These are phyloP conservation scores for Odontocerum albicorne DNA, from an alignment of 2,888 invertebrate species.

Conservation along the genomic window DNA sequence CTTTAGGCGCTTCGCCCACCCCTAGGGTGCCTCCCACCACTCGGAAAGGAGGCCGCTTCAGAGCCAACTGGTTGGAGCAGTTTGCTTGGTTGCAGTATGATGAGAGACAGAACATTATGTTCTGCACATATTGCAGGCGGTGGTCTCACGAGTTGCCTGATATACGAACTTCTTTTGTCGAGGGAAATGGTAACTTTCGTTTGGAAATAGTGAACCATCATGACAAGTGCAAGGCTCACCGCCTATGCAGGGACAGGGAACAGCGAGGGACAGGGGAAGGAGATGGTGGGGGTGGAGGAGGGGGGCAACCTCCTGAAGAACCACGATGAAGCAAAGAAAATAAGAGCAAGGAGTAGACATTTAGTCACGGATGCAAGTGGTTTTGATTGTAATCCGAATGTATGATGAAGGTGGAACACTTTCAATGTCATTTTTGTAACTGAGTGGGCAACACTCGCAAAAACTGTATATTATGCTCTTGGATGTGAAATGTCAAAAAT, in stretches of 20 bases:
- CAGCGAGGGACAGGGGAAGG: slow-evolving; percentile 38
- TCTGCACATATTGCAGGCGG: slow-evolving; percentile 71
- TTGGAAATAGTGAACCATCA: slow-evolving; percentile 79
- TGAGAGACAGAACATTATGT: slow-evolving; percentile 68
- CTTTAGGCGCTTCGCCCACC: slow-evolving; percentile 42
- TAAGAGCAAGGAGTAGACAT: too few relatives aligned
- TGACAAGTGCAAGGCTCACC: slow-evolving; percentile 76
- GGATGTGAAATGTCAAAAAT: neutral
- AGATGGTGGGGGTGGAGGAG: slow-evolving; percentile 7
- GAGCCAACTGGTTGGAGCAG: slow-evolving; percentile 66
- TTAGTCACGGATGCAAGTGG: too few relatives aligned
- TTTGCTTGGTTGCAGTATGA: slow-evolving; percentile 77
- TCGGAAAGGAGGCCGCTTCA: slow-evolving; percentile 67
- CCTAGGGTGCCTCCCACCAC: slow-evolving; percentile 36
- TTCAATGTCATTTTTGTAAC: too few relatives aligned
- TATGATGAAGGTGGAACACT: too few relatives aligned
- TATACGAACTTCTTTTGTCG: slow-evolving; percentile 77
- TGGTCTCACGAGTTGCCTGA: slow-evolving; percentile 72
- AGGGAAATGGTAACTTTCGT: slow-evolving; percentile 75
- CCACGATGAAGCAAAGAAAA: slow-evolving; percentile 30
- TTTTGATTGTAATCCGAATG: too few relatives aligned
- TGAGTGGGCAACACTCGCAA: too few relatives aligned
- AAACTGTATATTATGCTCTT: too few relatives aligned
- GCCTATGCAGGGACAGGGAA: slow-evolving; percentile 62
- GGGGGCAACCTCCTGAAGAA: slow-evolving; percentile 17